A percentile compares a stretch with the other conserved stretches of the same genome.
Evolutionary conservation across 1,140 invertebrate species (phyloP).

Genomic region (Conopomorpha cramerella): DNA sequence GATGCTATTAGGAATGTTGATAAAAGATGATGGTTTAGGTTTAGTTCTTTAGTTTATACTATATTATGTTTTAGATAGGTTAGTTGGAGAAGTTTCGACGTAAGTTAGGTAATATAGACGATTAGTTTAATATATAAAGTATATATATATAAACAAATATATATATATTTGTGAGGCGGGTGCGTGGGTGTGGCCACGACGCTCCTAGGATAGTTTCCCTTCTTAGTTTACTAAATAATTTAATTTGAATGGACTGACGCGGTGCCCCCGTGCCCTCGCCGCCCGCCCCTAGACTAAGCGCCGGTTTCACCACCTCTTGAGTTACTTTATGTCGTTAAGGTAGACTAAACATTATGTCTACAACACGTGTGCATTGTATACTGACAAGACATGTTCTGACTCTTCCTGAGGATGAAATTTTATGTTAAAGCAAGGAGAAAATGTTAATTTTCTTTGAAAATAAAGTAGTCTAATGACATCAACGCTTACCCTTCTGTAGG

Average conservation of each 20-base stretch:
- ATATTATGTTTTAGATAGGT: conserved; percentile 54
- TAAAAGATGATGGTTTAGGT: conserved; percentile 37
- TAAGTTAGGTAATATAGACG: conserved; percentile 48
- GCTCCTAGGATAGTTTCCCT: conserved; percentile 53
- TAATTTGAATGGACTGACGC: conserved; percentile 57
- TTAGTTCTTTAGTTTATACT: conserved; percentile 26
- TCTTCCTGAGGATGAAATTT: no score
- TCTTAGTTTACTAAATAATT: conserved; percentile 60
- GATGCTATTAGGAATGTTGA: conserved; percentile 26
- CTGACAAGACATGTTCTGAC: no score
- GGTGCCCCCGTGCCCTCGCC: conserved; percentile 17
- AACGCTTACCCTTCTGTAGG: no score
- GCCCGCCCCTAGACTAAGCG: conserved; percentile 21
- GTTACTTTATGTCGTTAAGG: no score
- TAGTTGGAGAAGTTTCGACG: conserved; percentile 53
- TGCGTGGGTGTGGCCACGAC: conserved; percentile 18
- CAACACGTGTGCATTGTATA: no score
- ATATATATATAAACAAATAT: no score
- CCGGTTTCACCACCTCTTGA: no score
- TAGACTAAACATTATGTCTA: no score
- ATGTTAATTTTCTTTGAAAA: no score
- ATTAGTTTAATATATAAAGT: conserved; percentile 44
- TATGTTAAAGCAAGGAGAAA: no score
- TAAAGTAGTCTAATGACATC: no score
- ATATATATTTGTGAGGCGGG: conserved; percentile 7